Percentiles rank a stretch among this genome's conserved stretches.
These are phyloP conservation scores for crab-eating macaque (Macaca fascicularis) DNA, from an alignment of 2,113 vertebrate species.

Conservation along the genomic window T2T-MFA8v1.1 NC_088387.1:102166501-102167000, in stretches of 20 bases:
- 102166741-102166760: background rate
- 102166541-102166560: background rate
- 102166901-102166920: background rate
- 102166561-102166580: background rate
- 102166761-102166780: background rate
- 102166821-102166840: background rate
- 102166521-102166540: background rate
- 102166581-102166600: background rate
- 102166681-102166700: background rate
- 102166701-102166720: background rate
- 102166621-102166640: background rate
- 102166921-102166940: background rate
- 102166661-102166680: background rate
- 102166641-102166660: background rate
- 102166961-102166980: background rate
- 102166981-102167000: background rate
- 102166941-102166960: background rate
- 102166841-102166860: rapidly evolving
- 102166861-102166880: background rate
- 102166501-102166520: background rate
- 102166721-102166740: background rate
- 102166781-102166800: too few relatives aligned
- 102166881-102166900: rapidly evolving
- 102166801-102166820: background rate
- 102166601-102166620: background rate